A percentile compares a stretch with the other conserved stretches of the same genome.
Evolutionary conservation across 1,140 invertebrate genomes (phyloP).

Genomic region (Potamilus streckersoni): DNA sequence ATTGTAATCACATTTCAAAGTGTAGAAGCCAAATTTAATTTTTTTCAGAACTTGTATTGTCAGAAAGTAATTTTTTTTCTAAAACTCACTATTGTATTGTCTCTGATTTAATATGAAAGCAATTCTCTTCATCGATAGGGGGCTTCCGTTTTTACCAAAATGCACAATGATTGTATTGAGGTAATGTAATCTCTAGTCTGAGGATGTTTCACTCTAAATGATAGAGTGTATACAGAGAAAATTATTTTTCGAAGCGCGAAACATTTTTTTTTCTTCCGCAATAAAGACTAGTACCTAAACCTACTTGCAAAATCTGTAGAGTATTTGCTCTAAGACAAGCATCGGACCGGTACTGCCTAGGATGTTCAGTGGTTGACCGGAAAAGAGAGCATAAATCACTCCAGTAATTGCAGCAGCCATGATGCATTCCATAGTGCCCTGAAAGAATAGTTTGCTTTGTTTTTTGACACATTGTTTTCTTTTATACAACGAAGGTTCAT

Average conservation of each 20-base stretch:
- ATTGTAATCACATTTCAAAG: too few relatives aligned
- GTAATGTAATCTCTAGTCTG: not conserved
- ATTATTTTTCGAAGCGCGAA: not conserved
- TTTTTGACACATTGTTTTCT: not conserved
- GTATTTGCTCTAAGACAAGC: slow-evolving; percentile 91
- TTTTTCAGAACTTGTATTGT: not conserved
- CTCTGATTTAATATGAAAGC: too few relatives aligned
- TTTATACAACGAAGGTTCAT: too few relatives aligned
- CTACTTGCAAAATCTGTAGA: slow-evolving; percentile 90
- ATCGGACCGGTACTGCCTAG: slow-evolving; percentile 98
- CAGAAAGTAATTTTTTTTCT: too few relatives aligned
- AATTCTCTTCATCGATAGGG: too few relatives aligned
- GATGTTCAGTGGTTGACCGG: slow-evolving; percentile 97
- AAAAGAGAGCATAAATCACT: slow-evolving; percentile 95
- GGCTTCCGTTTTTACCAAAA: too few relatives aligned
- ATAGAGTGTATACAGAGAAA: not conserved
- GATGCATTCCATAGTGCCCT: slow-evolving; percentile 97
- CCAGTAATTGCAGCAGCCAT: slow-evolving; percentile 97
- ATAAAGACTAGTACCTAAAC: slow-evolving; percentile 44
- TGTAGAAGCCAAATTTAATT: too few relatives aligned
- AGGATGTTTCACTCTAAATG: not conserved
- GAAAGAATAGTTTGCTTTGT: slow-evolving; percentile 12
- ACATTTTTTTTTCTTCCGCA: not conserved
- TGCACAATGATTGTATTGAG: too few relatives aligned
- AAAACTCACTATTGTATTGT: too few relatives aligned